Conservation (phyloP, 2,113 vertebrate species). For the Albula goreensis region DNA sequence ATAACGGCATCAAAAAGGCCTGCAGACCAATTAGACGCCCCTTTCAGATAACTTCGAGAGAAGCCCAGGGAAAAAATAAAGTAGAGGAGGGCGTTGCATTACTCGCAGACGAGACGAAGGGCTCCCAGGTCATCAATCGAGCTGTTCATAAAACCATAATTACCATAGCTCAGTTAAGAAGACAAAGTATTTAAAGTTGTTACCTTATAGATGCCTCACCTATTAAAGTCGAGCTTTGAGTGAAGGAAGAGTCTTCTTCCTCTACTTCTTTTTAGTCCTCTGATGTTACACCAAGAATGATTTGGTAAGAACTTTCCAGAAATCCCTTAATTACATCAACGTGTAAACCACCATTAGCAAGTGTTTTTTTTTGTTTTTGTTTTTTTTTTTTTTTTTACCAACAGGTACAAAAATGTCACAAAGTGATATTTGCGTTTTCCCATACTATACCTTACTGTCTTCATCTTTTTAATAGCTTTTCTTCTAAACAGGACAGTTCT, state of each 20-base stretch:
- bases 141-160: background rate
- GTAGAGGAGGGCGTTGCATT: background rate
- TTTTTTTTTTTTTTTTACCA: too few species aligned
- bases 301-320: too few species aligned
- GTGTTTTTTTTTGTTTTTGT: too few species aligned
- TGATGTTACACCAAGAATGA: background rate
- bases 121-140: background rate
- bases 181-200: background rate
- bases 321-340: too few species aligned
- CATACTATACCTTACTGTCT: too few species aligned
- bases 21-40: background rate
- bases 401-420: too few species aligned
- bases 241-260: background rate
- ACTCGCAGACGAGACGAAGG: background rate
- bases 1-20: background rate
- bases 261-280: background rate
- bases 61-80: background rate
- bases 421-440: too few species aligned
- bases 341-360: too few species aligned
- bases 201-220: background rate
- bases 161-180: background rate
- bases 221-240: background rate
- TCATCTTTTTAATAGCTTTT: too few species aligned
- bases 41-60: background rate
- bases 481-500: too few species aligned